A percentile compares a stretch with the other conserved stretches of the same genome.
phyloP scores from a whole-genome alignment of 2,888 invertebrate genomes.

The Lamproptera curius region DNA sequence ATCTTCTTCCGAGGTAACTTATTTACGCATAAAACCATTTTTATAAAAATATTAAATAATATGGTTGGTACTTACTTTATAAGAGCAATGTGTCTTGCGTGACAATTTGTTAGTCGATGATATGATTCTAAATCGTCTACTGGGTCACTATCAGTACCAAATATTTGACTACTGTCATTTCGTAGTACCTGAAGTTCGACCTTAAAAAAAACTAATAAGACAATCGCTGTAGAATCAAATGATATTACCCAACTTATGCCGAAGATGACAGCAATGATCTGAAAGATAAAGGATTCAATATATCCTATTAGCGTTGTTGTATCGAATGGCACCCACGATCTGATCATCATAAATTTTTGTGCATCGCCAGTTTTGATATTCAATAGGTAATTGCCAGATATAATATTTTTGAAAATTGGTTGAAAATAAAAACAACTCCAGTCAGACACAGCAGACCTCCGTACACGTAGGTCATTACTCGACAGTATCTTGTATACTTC shows the following conservation, averaged over 20 bases:
- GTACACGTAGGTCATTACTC: conserved; percentile 3
- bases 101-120: conserved; percentile 1
- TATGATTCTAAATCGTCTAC: background rate
- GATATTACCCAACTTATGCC: conserved; percentile 2
- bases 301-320: background rate
- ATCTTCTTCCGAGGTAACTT: too few relatives aligned
- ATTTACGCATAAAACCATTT: too few relatives aligned
- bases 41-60: too few relatives aligned
- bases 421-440: background rate
- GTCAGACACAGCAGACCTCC: background rate
- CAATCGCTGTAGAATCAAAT: background rate
- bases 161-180: conserved; percentile 6
- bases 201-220: conserved; percentile 10
- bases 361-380: conserved; percentile 2
- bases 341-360: background rate
- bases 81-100: conserved; percentile 2
- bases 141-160: background rate
- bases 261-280: background rate
- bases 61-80: conserved; percentile 4
- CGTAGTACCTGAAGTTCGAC: conserved; percentile 8
- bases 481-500: conserved; percentile 3
- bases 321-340: conserved; percentile 11
- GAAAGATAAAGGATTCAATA: background rate
- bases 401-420: background rate
- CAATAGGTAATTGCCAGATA: background rate